Conservation (phyloP, 2,113 vertebrate species). For the Odontophorus gujanensis region DNA sequence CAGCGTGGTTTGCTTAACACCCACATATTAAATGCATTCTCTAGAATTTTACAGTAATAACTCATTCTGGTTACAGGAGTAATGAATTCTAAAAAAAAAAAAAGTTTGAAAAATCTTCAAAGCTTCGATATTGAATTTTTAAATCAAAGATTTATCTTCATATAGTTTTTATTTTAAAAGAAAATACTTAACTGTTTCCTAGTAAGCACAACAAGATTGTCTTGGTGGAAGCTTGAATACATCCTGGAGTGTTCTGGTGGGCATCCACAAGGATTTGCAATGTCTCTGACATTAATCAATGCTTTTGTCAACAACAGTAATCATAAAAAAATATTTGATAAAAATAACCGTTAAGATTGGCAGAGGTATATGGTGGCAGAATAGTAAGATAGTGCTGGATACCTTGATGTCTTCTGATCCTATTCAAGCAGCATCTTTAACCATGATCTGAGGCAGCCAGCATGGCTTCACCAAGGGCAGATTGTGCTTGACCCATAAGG, state of each 20-base stretch:
- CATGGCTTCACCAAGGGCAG: neutral
- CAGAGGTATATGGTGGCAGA: neutral
- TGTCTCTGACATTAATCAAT: neutral
- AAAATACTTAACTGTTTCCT: neutral
- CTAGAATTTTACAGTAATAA: conserved; percentile 49
- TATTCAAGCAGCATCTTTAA: neutral
- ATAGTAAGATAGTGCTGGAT: neutral
- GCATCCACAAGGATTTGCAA: neutral
- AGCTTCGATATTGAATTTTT: neutral
- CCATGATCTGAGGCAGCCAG: neutral
- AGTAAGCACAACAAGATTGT: neutral
- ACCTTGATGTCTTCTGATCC: accelerated
- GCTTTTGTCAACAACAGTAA: neutral
- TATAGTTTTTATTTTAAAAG: neutral
- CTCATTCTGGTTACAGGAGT: conserved; percentile 13
- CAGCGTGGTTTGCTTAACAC: conserved; percentile 69
- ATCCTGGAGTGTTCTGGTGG: neutral
- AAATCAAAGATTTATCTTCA: neutral
- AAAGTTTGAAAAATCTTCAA: conserved; percentile 21
- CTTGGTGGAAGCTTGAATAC: neutral
- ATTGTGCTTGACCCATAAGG: neutral
- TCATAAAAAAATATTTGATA: neutral
- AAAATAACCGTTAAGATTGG: neutral
- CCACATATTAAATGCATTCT: conserved; percentile 42
- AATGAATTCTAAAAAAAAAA: conserved; percentile 46